Conservation (phyloP, 2,797 vertebrate species). For the Rousettus madagascariensis region DNA sequence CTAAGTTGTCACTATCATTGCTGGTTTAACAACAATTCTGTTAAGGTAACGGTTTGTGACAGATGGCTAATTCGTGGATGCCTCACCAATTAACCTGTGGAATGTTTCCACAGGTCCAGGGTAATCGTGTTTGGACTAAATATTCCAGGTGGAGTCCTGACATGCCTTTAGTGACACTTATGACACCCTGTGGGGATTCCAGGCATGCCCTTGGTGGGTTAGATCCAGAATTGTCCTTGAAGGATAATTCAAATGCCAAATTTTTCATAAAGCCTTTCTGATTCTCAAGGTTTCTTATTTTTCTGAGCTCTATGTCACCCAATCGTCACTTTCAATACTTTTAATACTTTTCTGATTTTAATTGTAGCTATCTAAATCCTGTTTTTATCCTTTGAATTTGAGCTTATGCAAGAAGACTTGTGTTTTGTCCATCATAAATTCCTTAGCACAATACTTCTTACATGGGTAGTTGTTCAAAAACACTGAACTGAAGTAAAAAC, state of each 20-base stretch:
- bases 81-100: not conserved
- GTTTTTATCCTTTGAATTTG: not conserved
- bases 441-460: not conserved
- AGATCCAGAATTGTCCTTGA: not conserved
- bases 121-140: slow-evolving; percentile 25
- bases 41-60: slow-evolving; percentile 4
- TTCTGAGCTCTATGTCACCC: not conserved
- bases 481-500: not conserved
- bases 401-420: not conserved
- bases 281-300: not conserved
- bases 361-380: not conserved
- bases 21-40: not conserved
- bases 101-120: not conserved
- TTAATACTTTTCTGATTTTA: slow-evolving; percentile 1
- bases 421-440: not conserved
- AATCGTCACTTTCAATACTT: not conserved
- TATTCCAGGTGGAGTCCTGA: not conserved
- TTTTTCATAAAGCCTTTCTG: not conserved
- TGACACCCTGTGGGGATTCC: not conserved
- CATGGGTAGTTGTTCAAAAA: not conserved
- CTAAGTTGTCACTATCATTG: not conserved
- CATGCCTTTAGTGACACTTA: not conserved
- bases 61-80: not conserved
- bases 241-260: not conserved
- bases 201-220: not conserved